Conservation (phyloP, 2,797 vertebrate species). For the Rachycentron canadum region DNA sequence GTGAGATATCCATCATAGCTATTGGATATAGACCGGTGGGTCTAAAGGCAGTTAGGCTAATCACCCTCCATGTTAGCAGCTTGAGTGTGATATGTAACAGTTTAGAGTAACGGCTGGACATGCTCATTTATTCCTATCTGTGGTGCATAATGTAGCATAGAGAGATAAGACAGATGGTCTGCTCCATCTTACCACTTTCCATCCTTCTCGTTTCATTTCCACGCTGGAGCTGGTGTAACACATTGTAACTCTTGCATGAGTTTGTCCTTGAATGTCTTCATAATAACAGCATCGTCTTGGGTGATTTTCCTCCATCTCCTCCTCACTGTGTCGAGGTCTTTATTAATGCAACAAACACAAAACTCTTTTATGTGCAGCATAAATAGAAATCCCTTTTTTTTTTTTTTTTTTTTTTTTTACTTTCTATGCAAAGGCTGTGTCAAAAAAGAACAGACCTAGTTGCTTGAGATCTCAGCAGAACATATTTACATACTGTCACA, state of each 20-base stretch:
- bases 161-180: conserved; percentile 58
- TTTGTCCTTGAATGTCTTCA: conserved; percentile 49
- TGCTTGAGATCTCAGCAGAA: conserved; percentile 5
- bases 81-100: conserved; percentile 47
- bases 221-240: conserved; percentile 21
- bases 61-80: conserved; percentile 53
- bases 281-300: conserved; percentile 27
- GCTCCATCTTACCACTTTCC: conserved; percentile 43
- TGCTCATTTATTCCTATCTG: conserved; percentile 45
- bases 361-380: conserved; percentile 30
- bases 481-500: neutral
- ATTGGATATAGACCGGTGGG: conserved; percentile 46
- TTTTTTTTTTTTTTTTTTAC: conserved; percentile 17
- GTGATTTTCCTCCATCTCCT: conserved; percentile 35
- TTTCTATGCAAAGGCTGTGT: no score
- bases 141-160: conserved; percentile 51
- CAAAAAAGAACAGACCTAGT: conserved; percentile 2
- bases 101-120: conserved; percentile 48
- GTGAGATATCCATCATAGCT: conserved; percentile 49
- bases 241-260: conserved; percentile 31
- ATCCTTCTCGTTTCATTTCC: conserved; percentile 51
- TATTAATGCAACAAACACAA: conserved; percentile 39
- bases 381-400: neutral
- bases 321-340: conserved; percentile 35
- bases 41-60: conserved; percentile 56